phyloP scores from a whole-genome alignment of 2,888 invertebrate species.

The Pristionchus exspectatus region DNA sequence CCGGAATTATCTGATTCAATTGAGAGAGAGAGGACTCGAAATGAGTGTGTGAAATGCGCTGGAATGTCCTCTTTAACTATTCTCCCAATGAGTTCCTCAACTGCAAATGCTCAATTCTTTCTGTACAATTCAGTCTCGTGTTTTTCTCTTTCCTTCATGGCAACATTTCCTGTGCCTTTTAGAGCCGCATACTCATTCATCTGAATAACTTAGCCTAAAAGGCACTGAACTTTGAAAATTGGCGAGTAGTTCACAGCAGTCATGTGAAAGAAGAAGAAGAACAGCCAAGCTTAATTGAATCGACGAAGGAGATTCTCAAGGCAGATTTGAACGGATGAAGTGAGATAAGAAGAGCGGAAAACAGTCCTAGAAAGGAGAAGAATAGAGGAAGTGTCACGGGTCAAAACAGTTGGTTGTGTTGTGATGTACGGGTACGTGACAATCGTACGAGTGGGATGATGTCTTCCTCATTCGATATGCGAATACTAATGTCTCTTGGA shows the following conservation, averaged over 20 bases:
- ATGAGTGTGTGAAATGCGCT: slow-evolving; percentile 30
- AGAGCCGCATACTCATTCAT: slow-evolving; percentile 23
- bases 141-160: slow-evolving; percentile 40
- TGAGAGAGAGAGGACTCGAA: slow-evolving; percentile 24
- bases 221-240: neutral
- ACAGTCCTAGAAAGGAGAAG: slow-evolving; percentile 18
- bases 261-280: neutral
- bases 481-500: neutral
- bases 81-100: neutral
- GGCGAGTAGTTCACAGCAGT: neutral
- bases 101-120: neutral
- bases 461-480: neutral
- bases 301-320: neutral
- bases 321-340: slow-evolving; percentile 25
- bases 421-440: neutral
- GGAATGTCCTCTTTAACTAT: slow-evolving; percentile 10
- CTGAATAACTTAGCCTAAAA: slow-evolving; percentile 18
- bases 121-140: slow-evolving; percentile 9
- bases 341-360: slow-evolving; percentile 44
- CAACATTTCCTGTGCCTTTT: slow-evolving; percentile 39
- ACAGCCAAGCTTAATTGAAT: slow-evolving; percentile 30
- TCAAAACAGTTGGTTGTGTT: neutral
- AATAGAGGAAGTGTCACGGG: slow-evolving; percentile 43
- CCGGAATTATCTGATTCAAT: slow-evolving; percentile 50
- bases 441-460: neutral